phyloP scores from a whole-genome alignment of 2,797 vertebrate genomes.

The Notolepis coatsorum region DNA sequence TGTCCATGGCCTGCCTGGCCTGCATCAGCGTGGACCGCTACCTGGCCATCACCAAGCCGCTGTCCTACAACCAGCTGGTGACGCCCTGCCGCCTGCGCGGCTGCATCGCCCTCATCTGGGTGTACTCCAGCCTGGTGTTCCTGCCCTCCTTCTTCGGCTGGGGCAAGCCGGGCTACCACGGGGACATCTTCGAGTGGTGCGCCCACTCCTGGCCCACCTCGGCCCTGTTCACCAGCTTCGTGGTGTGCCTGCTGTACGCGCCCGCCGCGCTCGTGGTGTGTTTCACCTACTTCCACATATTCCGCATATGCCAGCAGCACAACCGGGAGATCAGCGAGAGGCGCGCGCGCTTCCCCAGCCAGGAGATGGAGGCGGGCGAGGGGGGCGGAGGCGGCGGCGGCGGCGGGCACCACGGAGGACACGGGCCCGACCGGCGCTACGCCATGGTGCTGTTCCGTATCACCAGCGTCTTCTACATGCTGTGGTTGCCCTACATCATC shows the following conservation, averaged over 20 bases:
- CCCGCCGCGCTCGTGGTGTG: constrained; percentile 97
- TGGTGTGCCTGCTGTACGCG: constrained; percentile 96
- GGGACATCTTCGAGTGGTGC: constrained; percentile 99
- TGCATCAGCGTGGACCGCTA: constrained; percentile 98
- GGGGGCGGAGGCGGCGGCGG: constrained; percentile 73
- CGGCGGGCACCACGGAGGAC: constrained; percentile 84
- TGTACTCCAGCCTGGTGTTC: constrained; percentile 96
- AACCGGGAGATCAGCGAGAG: constrained; percentile 97
- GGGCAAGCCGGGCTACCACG: constrained; percentile 99
- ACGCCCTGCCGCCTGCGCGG: constrained; percentile 94
- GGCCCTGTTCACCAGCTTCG: constrained; percentile 96
- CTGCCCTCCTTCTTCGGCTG: constrained; percentile 97
- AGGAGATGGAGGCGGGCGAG: constrained; percentile 91
- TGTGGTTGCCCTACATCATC: constrained; percentile 98
- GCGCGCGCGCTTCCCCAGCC: constrained; percentile 94
- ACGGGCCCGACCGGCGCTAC: constrained; percentile 93
- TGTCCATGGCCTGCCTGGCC: constrained; percentile 98
- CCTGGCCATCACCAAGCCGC: constrained; percentile 95
- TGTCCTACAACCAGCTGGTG: constrained; percentile 98
- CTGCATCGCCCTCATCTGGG: constrained; percentile 96
- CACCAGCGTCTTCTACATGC: constrained; percentile 98
- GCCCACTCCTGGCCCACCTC: constrained; percentile 97
- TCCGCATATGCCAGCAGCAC: constrained; percentile 98
- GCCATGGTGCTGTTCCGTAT: constrained; percentile 98
- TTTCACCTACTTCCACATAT: constrained; percentile 99